Base-by-base conservation (phyloP, 1,140 invertebrate genomes). In the Acarapis woodi region DNA sequence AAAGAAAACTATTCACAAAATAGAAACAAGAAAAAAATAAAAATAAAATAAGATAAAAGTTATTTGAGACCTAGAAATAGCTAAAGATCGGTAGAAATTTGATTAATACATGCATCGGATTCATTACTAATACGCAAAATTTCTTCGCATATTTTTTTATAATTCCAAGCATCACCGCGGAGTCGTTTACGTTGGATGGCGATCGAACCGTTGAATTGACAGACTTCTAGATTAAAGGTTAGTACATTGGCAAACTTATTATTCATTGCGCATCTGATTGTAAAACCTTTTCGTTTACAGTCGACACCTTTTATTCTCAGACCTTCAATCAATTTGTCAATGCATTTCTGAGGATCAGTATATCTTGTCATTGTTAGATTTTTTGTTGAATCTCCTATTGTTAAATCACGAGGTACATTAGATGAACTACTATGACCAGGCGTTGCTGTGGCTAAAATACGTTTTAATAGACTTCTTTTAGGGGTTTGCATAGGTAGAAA, bases 61-160 rank as follows among this genome's bases (percentile, higher is more conserved):
- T n/a, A n/a, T n/a, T n/a, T n/a, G n/a, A n/a, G n/a, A n/a, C n/a
- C n/a, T n/a, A n/a, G n/a, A n/a, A n/a, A n/a, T n/a, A n/a, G n/a
- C n/a, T n/a, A n/a, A n/a, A n/a, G n/a, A n/a, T n/a, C n/a, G n/a
- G n/a, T n/a, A n/a, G n/a, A n/a, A n/a, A n/a, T n/a, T n/a, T n/a
- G n/a, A n/a, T n/a, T n/a, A n/a, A n/a, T n/a, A n/a, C n/a, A n/a
- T n/a, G n/a, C n/a, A n/a, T n/a, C n/a, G n/a, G n/a, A n/a, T 24
- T 39, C 39, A 26, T 44, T 44, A 29, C 42, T 44, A 5, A 44
- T 37, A 8, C 41, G 42, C 21, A 82, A 57, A 24, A 80, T 65
- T 54, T 80, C 67, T 54, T 82, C 75, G 48, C 73, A 77, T n/a
- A 78, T 63, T 40, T 64, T 66, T 51, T 80, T 80, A 50, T 82